Conservation (phyloP, 2,113 vertebrate genomes). For the Cynocephalus volans region DNA sequence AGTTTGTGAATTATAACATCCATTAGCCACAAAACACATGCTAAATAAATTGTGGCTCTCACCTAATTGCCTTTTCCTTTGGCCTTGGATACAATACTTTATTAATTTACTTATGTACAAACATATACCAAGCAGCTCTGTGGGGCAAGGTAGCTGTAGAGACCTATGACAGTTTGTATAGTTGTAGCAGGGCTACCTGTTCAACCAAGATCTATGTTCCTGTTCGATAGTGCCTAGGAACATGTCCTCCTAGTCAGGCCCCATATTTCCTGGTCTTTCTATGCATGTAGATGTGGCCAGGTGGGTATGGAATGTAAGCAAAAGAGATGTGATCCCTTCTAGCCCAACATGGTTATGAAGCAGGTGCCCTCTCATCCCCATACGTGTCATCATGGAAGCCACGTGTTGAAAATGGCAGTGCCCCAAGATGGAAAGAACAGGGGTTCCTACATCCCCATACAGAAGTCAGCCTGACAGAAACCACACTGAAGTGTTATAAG, state of each 20-base stretch:
- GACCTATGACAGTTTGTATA: not conserved
- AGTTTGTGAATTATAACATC: not conserved
- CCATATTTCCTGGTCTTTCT: not conserved
- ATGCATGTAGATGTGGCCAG: not conserved
- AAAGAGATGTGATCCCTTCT: not conserved
- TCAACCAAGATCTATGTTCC: not conserved
- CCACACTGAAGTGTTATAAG: not conserved
- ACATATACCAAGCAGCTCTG: not conserved
- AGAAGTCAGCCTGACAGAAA: not conserved
- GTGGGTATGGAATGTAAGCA: not conserved
- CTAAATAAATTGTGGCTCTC: not conserved
- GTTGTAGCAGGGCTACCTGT: not conserved
- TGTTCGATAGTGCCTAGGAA: not conserved
- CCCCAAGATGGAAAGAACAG: not conserved
- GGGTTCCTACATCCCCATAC: not conserved
- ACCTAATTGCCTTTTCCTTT: not conserved
- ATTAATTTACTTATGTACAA: not conserved
- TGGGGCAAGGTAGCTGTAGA: not conserved
- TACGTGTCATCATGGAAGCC: not conserved
- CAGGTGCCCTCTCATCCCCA: not conserved
- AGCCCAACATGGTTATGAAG: not conserved
- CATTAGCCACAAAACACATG: conserved; percentile 1
- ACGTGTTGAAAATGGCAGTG: not conserved
- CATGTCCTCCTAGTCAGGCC: not conserved
- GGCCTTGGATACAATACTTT: not conserved